Base-by-base conservation (phyloP, 2,113 vertebrate genomes). In the Psophia crepitans region DNA sequence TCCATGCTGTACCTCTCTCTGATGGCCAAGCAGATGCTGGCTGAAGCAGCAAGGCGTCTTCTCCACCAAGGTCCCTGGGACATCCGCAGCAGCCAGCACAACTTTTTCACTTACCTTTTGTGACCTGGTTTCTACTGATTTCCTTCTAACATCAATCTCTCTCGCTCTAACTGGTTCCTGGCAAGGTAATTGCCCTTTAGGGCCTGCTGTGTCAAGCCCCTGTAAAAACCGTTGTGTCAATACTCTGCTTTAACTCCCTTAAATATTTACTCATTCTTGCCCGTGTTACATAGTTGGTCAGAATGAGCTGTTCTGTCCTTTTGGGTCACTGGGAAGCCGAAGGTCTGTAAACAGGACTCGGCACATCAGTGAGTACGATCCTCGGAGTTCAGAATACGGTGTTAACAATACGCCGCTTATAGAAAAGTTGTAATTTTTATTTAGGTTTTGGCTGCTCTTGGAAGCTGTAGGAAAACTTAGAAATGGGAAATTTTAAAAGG, bases 171-270 rank as follows among this genome's bases (percentile, higher is more conserved):
- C 92, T 93, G 83, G 79, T 81, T 92, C 80, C 73, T 95, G 86
- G 81, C 89, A 97, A 79, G 53, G 56, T 89, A 89, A 96, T 89
- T 96, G 95, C 87, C 84, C 92, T 93, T 93, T 90, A 61, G 88
- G 69, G 37, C 28, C 39, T 87, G n/a, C 41, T 96, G 69, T 96
- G 93, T 95, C 93, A 96, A 94, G 80, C 77, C 79, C 93, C 49
- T 82, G 19, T 87, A 90, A 92, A 96, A 96, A 93, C 70, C 84
- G n/a, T 91, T 86, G 44, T 96, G 92, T 91, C 90, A 97, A 91
- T 96, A 95, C 95, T 96, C 91, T 93, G 77, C 53, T 96, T 74
- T 85, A 94, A 71, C 44, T 95, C 69, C 24, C 74, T 60, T 70
- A 82, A 91, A 93, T 87, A 91, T 66, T 93, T 91, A 91, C 58